Base-by-base conservation (phyloP, 2,888 invertebrate genomes). In the Brachypterus glaber region DNA sequence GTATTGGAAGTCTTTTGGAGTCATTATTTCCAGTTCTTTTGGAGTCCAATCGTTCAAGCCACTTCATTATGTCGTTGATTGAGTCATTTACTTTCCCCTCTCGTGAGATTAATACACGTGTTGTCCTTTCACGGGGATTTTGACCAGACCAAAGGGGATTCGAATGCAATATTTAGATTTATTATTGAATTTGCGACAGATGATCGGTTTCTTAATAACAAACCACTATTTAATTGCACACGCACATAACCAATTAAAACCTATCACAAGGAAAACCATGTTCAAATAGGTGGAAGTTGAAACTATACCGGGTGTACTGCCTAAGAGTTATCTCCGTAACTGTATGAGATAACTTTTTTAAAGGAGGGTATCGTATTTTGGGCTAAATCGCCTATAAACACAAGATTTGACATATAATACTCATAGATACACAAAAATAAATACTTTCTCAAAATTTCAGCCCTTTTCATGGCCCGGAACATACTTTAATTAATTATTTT, bases 31-130 rank as follows among this genome's bases (percentile, higher is more conserved):
- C 52, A 48, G 45, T 44, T 50, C 50, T 52, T 56, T 53, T 39
- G 47, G 49, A 46, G n/a, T 50, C 49, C 52, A 57, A 57, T 58
- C 58, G 59, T 47, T 45, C 57, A 55, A 54, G 58, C 57, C 59
- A 57, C 60, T 62, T 62, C 62, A 63, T 63, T 62, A 62, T 60
- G 52, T 56, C 54, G 55, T 47, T 58, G 62, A 63, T 63, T 62
- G 62, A 63, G 62, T 62, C 62, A 62, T 62, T 62, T 61, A 54
- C 53, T 55, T 52, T 53, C 56, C 57, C 48, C n/a, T n/a, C n/a
- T 50, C 55, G 49, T 55, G 63, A 61, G 63, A 63, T 62, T 62
- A 62, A 62, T 62, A 59, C 63, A 61, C 59, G 57, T 61, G 60
- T 58, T 57, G 25, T 11, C 36, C 39, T 44, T 45, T 27, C 5